Conservation (phyloP, 2,113 vertebrate genomes). For the Myrmophylax atrothorax region DNA sequence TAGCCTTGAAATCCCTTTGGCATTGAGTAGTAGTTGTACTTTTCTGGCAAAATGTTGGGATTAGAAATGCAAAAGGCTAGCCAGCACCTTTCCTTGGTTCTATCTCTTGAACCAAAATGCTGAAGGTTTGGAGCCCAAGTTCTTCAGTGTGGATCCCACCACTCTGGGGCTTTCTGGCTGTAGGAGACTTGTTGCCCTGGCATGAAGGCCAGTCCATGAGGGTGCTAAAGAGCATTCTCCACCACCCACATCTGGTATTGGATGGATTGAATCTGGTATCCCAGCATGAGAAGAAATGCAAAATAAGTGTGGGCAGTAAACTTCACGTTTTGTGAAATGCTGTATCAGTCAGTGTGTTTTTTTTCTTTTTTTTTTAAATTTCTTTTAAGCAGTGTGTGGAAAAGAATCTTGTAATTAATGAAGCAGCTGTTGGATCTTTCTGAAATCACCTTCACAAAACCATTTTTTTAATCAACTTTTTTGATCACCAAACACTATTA, state of each 20-base stretch:
- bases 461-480: background rate
- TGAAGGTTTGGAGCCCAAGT: background rate
- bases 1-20: background rate
- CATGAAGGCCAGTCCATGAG: background rate
- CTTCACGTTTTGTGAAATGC: fast-evolving
- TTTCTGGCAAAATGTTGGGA: background rate
- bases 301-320: background rate
- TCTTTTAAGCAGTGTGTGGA: background rate
- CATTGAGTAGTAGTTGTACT: background rate
- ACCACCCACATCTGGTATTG: fast-evolving
- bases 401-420: background rate
- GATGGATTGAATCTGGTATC: fast-evolving
- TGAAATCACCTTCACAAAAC: background rate
- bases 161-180: background rate
- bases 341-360: fast-evolving
- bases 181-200: background rate
- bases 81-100: background rate
- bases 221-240: fast-evolving
- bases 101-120: background rate
- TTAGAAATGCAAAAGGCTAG: background rate
- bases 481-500: background rate
- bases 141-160: fast-evolving
- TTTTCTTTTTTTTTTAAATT: background rate
- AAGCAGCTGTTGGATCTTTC: background rate
- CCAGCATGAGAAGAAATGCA: background rate